Evolutionary conservation across 2,113 vertebrate genomes (phyloP).

Genomic region (Strix aluco): DNA sequence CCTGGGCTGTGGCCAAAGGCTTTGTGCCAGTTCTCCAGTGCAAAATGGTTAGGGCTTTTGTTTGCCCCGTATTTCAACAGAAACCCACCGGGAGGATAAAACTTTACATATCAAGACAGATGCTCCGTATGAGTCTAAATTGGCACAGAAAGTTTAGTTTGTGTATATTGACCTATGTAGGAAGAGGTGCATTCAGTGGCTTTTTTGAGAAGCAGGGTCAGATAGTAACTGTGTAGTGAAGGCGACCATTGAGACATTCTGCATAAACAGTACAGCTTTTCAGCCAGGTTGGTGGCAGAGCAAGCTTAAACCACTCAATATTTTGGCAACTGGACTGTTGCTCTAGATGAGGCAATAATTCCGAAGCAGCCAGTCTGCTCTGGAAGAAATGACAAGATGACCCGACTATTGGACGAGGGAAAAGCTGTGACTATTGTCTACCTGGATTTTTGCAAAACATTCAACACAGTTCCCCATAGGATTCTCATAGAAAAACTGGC

Average conservation of each 20-base stretch:
- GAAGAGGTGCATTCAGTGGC: not conserved
- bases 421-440: too few species aligned
- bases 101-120: not conserved
- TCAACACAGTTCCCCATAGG: too few species aligned
- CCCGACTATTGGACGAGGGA: too few species aligned
- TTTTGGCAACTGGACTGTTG: constrained; percentile 4
- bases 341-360: constrained; percentile 29
- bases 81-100: not conserved
- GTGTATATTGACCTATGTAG: not conserved
- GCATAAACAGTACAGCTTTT: not conserved
- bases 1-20: fast-evolving
- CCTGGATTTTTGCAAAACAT: too few species aligned
- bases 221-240: not conserved
- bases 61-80: not conserved
- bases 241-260: not conserved
- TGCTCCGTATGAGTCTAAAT: not conserved
- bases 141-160: not conserved
- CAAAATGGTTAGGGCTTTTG: not conserved
- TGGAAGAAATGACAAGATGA: not conserved
- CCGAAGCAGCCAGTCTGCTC: not conserved
- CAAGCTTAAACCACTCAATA: not conserved
- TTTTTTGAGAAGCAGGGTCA: not conserved
- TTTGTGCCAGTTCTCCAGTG: not conserved
- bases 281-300: not conserved
- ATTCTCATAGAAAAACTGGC: too few species aligned